Evolutionary conservation across 1,140 invertebrate species (phyloP).

Genomic region (Drosophila sechellia): DNA sequence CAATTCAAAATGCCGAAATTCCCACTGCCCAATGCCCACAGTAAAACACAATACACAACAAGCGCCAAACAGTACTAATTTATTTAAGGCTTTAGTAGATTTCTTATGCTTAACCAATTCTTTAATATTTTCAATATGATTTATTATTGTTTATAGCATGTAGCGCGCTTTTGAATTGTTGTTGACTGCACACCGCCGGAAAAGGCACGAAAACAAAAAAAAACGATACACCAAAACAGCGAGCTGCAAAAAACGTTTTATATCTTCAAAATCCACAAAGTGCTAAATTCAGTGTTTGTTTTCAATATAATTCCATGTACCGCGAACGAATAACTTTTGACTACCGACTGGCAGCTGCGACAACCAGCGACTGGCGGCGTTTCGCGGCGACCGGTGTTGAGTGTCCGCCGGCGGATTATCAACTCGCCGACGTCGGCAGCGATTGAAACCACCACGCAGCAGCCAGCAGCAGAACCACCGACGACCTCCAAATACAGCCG

Average conservation of each 20-base stretch:
- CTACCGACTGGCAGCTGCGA: constrained; percentile 62
- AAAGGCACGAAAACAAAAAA: constrained; percentile 33
- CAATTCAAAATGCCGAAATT: background rate
- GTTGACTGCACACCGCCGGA: constrained; percentile 63
- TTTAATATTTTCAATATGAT: background rate
- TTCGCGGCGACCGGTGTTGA: constrained; percentile 74
- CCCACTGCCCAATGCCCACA: background rate
- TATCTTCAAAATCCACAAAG: background rate
- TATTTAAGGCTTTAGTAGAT: constrained; percentile 36
- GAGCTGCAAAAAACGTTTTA: constrained; percentile 10
- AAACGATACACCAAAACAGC: constrained; percentile 5
- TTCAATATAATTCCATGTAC: constrained; percentile 49
- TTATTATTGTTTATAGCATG: constrained; percentile 37
- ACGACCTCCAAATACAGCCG: constrained; percentile 67
- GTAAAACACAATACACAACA: constrained; percentile 23
- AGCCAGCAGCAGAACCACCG: constrained; percentile 37
- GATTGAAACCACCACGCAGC: constrained; percentile 38
- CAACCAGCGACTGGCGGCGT: constrained; percentile 59
- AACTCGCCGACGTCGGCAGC: constrained; percentile 58
- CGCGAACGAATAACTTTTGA: constrained; percentile 7
- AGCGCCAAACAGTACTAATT: constrained; percentile 25
- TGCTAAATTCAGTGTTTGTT: constrained; percentile 23
- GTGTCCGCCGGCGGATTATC: constrained; percentile 78
- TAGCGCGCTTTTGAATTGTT: constrained; percentile 64
- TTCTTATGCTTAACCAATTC: constrained; percentile 1